Percentiles rank a stretch among this genome's conserved stretches.
These are phyloP conservation scores for Hephaestus fuliginosus DNA, from an alignment of 2,797 vertebrate genomes.

Conservation along the genomic window DNA sequence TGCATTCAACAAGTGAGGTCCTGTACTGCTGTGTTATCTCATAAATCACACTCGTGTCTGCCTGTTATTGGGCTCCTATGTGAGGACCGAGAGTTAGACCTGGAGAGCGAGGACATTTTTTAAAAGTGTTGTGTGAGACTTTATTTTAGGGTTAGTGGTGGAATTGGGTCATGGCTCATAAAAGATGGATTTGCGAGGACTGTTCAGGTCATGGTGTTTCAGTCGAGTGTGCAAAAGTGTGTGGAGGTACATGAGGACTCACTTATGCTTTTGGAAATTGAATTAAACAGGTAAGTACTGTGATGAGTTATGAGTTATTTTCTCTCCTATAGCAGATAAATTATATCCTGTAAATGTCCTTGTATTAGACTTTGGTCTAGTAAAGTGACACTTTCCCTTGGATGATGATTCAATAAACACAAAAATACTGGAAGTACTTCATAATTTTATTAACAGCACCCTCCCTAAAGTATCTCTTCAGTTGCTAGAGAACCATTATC, in stretches of 20 bases:
- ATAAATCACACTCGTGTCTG: conserved; percentile 4
- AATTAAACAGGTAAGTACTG: too few species aligned
- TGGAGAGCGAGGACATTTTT: too few species aligned
- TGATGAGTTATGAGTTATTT: neutral
- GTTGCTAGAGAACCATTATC: neutral
- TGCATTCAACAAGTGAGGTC: conserved; percentile 13
- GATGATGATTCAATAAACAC: neutral
- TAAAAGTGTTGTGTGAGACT: neutral
- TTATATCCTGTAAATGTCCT: neutral
- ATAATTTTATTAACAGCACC: neutral
- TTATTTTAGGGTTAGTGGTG: neutral
- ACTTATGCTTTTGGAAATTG: too few species aligned
- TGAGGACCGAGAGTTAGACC: neutral
- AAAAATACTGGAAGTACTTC: neutral
- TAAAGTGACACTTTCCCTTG: neutral
- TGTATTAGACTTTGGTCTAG: neutral
- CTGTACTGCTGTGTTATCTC: neutral
- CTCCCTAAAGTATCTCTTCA: too few species aligned
- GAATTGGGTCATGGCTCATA: neutral
- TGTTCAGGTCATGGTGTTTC: neutral
- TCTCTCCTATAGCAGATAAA: neutral
- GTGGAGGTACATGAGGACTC: too few species aligned
- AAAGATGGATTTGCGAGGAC: neutral
- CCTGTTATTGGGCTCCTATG: neutral
- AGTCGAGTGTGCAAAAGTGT: too few species aligned